A percentile compares a stretch with the other conserved stretches of the same genome.
These are phyloP conservation scores for Oligia fasciuncula DNA, from an alignment of 2,888 invertebrate species.

Conservation along the genomic window DNA sequence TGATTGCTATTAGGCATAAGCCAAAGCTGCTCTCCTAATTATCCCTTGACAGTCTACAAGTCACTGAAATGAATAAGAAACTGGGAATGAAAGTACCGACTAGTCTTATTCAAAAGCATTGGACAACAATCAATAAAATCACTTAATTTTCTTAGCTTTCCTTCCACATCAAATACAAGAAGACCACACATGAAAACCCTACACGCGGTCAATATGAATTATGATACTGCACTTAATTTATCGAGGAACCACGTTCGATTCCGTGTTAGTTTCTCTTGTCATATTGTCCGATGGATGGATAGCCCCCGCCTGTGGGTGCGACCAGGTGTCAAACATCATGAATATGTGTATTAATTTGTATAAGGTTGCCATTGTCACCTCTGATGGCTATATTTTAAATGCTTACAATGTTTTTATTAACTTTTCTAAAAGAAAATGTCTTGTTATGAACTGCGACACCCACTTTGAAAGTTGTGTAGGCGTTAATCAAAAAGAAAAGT, in stretches of 20 bases:
- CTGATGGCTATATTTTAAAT: slow-evolving; percentile 42
- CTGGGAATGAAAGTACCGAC: background rate
- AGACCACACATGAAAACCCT: slow-evolving; percentile 53
- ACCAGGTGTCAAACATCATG: slow-evolving; percentile 51
- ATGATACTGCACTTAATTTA: slow-evolving; percentile 81
- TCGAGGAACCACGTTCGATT: slow-evolving; percentile 74
- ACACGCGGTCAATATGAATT: slow-evolving; percentile 73
- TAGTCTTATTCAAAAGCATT: background rate
- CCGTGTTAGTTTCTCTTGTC: slow-evolving; percentile 81
- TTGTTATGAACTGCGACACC: slow-evolving; percentile 3
- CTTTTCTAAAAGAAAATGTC: slow-evolving; percentile 26
- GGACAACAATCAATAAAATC: background rate
- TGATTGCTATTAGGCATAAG: background rate
- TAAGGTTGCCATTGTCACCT: slow-evolving; percentile 44
- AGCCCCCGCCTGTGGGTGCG: slow-evolving; percentile 61
- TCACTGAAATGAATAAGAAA: background rate
- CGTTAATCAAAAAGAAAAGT: slow-evolving; percentile 15
- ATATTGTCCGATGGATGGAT: slow-evolving; percentile 71
- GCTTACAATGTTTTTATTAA: slow-evolving; percentile 17
- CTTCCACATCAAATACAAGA: slow-evolving; percentile 2
- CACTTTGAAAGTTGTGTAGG: slow-evolving; percentile 10
- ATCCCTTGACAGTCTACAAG: background rate
- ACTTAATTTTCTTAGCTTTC: background rate
- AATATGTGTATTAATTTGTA: slow-evolving; percentile 64
- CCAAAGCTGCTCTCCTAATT: background rate